Conservation (phyloP, 2,888 invertebrate species). For the Allophyes oxyacanthae region DNA sequence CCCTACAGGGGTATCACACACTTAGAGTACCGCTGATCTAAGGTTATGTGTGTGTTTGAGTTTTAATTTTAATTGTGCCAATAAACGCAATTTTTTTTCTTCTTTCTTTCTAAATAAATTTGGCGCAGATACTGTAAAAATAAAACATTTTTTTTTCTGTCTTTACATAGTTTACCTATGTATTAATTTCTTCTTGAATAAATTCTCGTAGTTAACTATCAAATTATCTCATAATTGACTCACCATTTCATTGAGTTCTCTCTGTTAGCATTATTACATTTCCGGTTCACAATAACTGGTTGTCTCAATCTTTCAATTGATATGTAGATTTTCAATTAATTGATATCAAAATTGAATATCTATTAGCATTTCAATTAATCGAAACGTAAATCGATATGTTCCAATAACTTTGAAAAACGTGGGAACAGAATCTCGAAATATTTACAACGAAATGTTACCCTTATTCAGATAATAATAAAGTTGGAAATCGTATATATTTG, state of each 20-base stretch:
- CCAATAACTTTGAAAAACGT: conserved; percentile 38
- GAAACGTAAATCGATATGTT: conserved; percentile 33
- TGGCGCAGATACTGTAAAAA: too few relatives aligned
- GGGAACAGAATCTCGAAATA: conserved; percentile 29
- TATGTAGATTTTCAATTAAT: too few relatives aligned
- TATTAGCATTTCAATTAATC: conserved; percentile 26
- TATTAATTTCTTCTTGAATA: conserved; percentile 7
- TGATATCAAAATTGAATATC: background rate
- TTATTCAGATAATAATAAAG: fast-evolving
- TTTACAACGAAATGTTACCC: background rate
- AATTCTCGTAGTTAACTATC: conserved; percentile 10
- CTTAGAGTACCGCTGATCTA: too few relatives aligned
- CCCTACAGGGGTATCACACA: too few relatives aligned
- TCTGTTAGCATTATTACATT: conserved; percentile 15
- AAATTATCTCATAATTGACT: conserved; percentile 7
- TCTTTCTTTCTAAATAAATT: too few relatives aligned
- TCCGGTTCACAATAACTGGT: conserved; percentile 13
- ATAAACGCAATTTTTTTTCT: too few relatives aligned
- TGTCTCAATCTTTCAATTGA: too few relatives aligned
- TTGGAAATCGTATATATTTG: conserved; percentile 3
- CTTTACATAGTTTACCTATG: background rate
- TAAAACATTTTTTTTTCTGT: too few relatives aligned
- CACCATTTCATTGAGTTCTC: conserved; percentile 16
- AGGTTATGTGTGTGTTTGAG: too few relatives aligned
- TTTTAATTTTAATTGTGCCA: too few relatives aligned